Base-by-base conservation (phyloP, 2,113 vertebrate species). In the Rhodinocichla rosea region DNA sequence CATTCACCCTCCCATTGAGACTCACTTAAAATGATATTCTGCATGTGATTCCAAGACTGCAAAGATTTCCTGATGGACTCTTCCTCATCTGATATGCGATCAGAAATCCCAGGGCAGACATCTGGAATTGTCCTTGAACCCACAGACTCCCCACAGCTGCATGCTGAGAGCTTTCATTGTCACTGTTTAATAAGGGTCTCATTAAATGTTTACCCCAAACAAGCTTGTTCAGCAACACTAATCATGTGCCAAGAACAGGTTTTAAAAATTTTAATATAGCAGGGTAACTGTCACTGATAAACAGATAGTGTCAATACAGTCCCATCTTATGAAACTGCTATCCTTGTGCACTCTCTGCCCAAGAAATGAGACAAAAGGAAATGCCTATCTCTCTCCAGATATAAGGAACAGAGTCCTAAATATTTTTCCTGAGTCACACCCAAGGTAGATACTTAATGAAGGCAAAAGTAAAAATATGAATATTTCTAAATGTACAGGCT, bases 71-170 rank as follows among this genome's bases (percentile, higher is more conserved):
- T 44, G 6, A 40, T 13, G 11, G 23, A 23, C 3, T 16, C 4
- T 55, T 83, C 4, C 16, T 80, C 28, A 49, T 39, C 44, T 81
- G 13, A 5, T 35, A 8, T 37, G 26, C 5, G 32, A 60, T 59
- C 9, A 49, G 37, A 87, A 87, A 67, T 42, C 10, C 12, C 17
- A 57, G 20, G 6, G 11, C 26, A 62, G 42, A 62, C 9, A 42
- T 24, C 15, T 0, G 0, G 60, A 75, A 53, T 52, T 0, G 0
- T 53, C 15, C 32, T 44, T n/a, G n/a, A 20, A 37, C 3, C 6
- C 28, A 63, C 2, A 2, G 16, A 7, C 9, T 2, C 7, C 11
- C 24, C 32, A 15, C 15, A 70, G 17, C 15, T 65, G 45, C 16
- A 35, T n/a, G 17, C 15, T 83, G 24, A 81, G 19, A n/a, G 4